Conservation (phyloP, 23 tunicate genomes). For the Halocynthia aurantium region DNA sequence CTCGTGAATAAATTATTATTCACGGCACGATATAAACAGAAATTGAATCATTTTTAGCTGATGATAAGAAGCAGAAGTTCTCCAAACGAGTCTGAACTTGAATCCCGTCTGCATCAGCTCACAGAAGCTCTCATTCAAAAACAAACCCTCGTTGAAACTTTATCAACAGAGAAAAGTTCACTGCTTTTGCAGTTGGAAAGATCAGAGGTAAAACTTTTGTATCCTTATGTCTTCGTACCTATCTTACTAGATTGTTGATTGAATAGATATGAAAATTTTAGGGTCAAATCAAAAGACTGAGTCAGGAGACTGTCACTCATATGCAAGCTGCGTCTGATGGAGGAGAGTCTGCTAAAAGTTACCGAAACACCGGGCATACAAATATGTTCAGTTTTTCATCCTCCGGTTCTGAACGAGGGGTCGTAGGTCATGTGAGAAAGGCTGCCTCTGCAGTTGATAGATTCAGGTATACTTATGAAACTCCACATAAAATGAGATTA, state of each 20-base stretch:
- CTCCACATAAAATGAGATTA: background rate
- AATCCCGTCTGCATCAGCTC: constrained; percentile 73
- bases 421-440: constrained; percentile 65
- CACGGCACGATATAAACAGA: background rate
- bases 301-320: constrained; percentile 37
- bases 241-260: background rate
- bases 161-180: constrained; percentile 85
- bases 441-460: constrained; percentile 79
- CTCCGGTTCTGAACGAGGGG: constrained; percentile 48
- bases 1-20: too few species aligned
- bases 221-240: background rate
- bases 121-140: constrained; percentile 90
- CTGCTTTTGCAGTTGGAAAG: constrained; percentile 77
- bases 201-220: constrained; percentile 37
- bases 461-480: constrained; percentile 48
- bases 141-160: constrained; percentile 78
- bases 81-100: constrained; percentile 88
- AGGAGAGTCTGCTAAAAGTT: constrained; percentile 23
- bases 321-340: constrained; percentile 16
- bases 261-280: constrained; percentile 4
- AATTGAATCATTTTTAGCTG: constrained; percentile 20
- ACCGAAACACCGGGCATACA: constrained; percentile 13
- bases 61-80: constrained; percentile 68
- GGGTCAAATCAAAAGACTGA: constrained; percentile 81
- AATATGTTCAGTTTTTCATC: constrained; percentile 12